Conservation (phyloP, 2,113 vertebrate species). For the Motacilla alba region DNA sequence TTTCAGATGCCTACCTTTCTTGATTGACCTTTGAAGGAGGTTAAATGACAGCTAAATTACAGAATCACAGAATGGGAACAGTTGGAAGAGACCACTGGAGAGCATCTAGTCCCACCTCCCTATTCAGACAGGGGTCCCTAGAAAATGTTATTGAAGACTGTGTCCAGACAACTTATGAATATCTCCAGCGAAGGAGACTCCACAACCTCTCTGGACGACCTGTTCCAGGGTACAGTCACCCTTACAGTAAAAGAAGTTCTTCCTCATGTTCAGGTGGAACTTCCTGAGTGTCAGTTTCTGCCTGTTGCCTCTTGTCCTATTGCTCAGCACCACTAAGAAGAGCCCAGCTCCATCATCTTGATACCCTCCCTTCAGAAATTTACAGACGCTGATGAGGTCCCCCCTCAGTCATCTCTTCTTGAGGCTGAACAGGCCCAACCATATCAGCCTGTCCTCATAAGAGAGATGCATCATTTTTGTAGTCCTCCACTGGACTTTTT, state of each 20-base stretch:
- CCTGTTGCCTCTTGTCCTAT: not conserved
- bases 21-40: not conserved
- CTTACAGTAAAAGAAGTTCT: not conserved
- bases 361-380: not conserved
- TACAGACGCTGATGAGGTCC: not conserved
- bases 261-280: not conserved
- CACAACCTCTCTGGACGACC: not conserved
- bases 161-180: not conserved
- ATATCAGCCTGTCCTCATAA: not conserved
- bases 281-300: not conserved
- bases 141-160: not conserved
- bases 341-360: not conserved
- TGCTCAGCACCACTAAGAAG: not conserved
- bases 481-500: not conserved
- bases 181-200: not conserved
- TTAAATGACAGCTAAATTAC: not conserved
- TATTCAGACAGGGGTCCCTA: not conserved
- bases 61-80: not conserved
- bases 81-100: not conserved
- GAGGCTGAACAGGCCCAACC: not conserved
- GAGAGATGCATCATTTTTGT: not conserved
- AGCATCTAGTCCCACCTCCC: not conserved
- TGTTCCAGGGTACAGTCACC: accelerated
- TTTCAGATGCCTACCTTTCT: not conserved
- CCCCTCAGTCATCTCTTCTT: not conserved